Evolutionary conservation across 2,888 invertebrate genomes (phyloP).

Genomic region (Polia nebulosa): DNA sequence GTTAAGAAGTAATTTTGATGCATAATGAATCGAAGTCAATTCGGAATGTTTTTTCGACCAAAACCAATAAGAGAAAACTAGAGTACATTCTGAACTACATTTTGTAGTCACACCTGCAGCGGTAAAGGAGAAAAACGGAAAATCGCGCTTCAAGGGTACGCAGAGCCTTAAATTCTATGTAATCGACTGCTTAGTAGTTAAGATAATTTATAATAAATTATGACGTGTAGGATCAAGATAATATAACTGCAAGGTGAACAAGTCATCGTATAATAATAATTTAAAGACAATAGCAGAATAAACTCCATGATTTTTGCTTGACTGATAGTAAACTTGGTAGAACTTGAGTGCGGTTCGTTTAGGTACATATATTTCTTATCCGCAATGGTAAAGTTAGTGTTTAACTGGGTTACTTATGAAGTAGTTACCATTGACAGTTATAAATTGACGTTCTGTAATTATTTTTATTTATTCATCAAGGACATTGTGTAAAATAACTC

Average conservation of each 20-base stretch:
- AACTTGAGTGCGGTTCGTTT: not conserved
- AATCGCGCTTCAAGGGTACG: not conserved
- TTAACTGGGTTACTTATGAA: not conserved
- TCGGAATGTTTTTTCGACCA: not conserved
- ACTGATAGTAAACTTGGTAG: not conserved
- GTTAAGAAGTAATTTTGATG: no score
- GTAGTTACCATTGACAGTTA: no score
- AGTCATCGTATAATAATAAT: slow-evolving; percentile 22
- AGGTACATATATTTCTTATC: not conserved
- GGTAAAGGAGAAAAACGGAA: not conserved
- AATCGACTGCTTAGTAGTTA: slow-evolving; percentile 17
- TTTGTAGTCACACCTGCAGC: not conserved
- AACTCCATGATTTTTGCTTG: not conserved
- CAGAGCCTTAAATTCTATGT: slow-evolving; percentile 13
- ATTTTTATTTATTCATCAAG: no score
- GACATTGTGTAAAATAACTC: no score
- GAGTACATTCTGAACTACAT: no score
- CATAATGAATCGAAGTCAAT: no score
- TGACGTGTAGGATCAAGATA: slow-evolving; percentile 26
- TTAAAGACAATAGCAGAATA: slow-evolving; percentile 25
- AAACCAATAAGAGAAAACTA: no score
- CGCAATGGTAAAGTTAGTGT: not conserved
- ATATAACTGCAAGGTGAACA: slow-evolving; percentile 48
- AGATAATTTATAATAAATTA: slow-evolving; percentile 36
- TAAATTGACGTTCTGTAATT: no score